Base-by-base conservation (phyloP, 1,140 invertebrate genomes). In the Nautilus pompilius region DNA sequence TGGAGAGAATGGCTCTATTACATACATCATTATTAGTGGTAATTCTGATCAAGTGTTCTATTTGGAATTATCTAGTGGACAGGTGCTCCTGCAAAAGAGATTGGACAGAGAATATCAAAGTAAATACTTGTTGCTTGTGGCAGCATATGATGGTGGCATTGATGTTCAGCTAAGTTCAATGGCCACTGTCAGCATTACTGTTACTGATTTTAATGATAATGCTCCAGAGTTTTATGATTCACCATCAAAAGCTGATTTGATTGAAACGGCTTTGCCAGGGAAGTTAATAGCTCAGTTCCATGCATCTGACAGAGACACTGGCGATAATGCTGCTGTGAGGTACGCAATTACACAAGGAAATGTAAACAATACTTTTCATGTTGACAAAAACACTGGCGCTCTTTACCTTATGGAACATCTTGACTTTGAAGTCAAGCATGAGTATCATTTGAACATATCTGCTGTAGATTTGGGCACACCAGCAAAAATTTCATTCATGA, bases 131-230 rank as follows among this genome's bases (percentile, higher is more conserved):
- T 59, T 80, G 15, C 68, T 58, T 5, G 60, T 80, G n/a, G 54
- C 70, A 41, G 95, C 94, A n/a, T 91, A 89, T 28, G 95, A 98
- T 84, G 88, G 88, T 62, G 95, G 94, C 24, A 87, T 85, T 67
- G 91, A 91, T 58, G 88, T 57, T 8, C 72, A 68, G 34, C 66
- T 71, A 33, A 75, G 64, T 58, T 65, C 46, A 87, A 89, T 15
- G 84, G 87, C 41, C 93, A 93, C 78, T 92, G 85, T 98, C 0
- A 84, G 87, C 8, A 68, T 83, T n/a, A 58, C 55, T 32, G 83
- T 99, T 1, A 85, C 90, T 65, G 95, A 98, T 79, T 91, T 93
- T 67, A 98, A 99, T 80, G 95, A 98, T 80, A 97, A 98, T 79
- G 90, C 89, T 62, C 96, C 96, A 28, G 41, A 64, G 13, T 77